These are phyloP conservation scores for Apolygus lucorum DNA, from an alignment of 1,140 invertebrate species.

Conservation along the genomic window DNA sequence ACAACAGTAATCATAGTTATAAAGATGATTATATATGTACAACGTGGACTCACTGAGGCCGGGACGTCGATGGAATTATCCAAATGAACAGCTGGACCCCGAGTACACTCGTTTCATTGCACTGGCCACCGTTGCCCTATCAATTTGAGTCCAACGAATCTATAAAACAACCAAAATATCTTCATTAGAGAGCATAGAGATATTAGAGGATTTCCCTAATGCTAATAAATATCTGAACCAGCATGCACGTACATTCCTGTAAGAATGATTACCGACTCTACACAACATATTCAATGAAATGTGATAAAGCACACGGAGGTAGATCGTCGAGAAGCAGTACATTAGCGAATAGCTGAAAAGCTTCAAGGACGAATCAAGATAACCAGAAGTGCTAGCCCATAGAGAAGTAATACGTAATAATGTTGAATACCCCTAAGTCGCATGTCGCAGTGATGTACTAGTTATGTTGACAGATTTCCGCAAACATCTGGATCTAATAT, in stretches of 20 bases:
- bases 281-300: neutral
- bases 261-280: neutral
- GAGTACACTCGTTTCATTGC: conserved; percentile 8
- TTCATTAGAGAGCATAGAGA: neutral
- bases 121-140: neutral
- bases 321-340: neutral
- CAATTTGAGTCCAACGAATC: neutral
- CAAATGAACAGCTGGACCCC: neutral
- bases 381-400: no score
- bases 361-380: no score
- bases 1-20: neutral
- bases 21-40: neutral
- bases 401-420: no score
- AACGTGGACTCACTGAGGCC: conserved; percentile 10
- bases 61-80: neutral
- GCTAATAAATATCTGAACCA: neutral
- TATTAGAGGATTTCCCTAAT: neutral
- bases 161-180: neutral
- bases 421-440: no score
- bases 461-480: no score
- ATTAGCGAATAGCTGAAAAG: no score
- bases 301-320: neutral
- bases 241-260: neutral
- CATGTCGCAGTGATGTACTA: no score
- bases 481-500: no score